Percentiles rank a stretch among this genome's conserved stretches.
Conservation (phyloP, 2,888 invertebrate genomes). For the Punctoribates punctum region DNA sequence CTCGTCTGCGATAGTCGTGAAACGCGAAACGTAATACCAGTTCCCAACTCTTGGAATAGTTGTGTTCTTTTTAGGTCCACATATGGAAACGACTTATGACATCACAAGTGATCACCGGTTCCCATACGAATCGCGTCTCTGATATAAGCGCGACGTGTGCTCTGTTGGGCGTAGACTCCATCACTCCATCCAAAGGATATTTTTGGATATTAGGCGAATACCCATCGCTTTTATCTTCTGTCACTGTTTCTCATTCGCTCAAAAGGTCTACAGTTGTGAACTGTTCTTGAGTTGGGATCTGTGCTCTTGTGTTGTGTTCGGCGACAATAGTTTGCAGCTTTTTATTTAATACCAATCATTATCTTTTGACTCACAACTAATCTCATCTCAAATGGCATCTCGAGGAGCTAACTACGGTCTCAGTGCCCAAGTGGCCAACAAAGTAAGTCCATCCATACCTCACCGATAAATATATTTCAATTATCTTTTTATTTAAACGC, state of each 20-base stretch:
- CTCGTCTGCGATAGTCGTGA: conserved; percentile 4
- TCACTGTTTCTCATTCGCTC: background rate
- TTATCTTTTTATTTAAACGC: background rate
- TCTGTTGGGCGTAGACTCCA: conserved; percentile 10
- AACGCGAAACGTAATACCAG: conserved; percentile 18
- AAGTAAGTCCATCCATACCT: conserved; percentile 44
- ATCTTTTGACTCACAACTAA: conserved; percentile 20
- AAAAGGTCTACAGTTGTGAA: conserved; percentile 25
- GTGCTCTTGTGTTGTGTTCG: background rate
- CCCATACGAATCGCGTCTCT: background rate
- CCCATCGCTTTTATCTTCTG: conserved; percentile 7
- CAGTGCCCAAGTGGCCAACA: conserved; percentile 49
- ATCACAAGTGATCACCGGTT: background rate
- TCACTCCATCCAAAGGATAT: conserved; percentile 20
- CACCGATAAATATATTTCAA: background rate
- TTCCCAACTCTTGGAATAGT: background rate
- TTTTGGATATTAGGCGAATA: conserved; percentile 26
- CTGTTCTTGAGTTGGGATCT: background rate
- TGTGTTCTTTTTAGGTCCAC: conserved; percentile 16
- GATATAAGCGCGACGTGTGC: background rate
- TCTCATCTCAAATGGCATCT: conserved; percentile 46
- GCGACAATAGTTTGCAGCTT: conserved; percentile 2
- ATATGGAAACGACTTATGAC: conserved; percentile 28
- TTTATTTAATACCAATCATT: conserved; percentile 13
- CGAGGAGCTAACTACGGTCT: conserved; percentile 49